Base-by-base conservation (phyloP, 2,888 invertebrate species). In the Seira musarum region DNA sequence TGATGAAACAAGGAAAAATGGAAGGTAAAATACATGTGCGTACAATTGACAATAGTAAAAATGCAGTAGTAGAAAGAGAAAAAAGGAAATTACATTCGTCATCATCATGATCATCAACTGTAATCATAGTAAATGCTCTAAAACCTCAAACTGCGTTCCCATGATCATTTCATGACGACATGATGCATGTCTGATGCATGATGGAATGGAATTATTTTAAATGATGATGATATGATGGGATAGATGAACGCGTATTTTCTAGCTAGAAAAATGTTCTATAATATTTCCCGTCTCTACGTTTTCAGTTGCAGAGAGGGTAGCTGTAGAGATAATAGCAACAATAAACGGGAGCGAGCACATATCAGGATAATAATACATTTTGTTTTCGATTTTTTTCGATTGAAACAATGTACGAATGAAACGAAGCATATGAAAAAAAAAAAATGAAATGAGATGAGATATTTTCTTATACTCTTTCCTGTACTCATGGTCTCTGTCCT, bases 91-190 rank as follows among this genome's bases (percentile, higher is more conserved):
- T 40, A 40, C 40, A 40, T 40, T 40, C 40, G 40, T 40, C 40
- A 40, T 40, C 40, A 40, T 40, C 40, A 40, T 40, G 40, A 40
- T 40, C 40, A 40, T 40, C 40, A 40, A 40, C 5, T 40, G 13
- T 40, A 40, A 40, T 40, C 40, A 40, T 40, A 40, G 40, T 40
- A 40, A 40, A 40, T 40, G 40, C 40, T 40, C 6, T 40, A 72
- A 73, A 73, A 73, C 72, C 72, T 73, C 72, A 73, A 73, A 73
- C 30, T 65, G 19, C 1, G 65, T 73, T 73, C 72, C 65, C 72
- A 73, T 65, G 53, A 46, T 57, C 24, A 40, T 13, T 30, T 57
- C 60, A 60, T 61, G 40, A 70, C 15, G 40, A 70, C n/a, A 70
- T 70, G 61, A 70, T 70, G 70, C 21, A 68, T 68, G 68, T 24